Evolutionary conservation across 2,888 invertebrate genomes (phyloP).

Genomic region (Cordilura impudica): DNA sequence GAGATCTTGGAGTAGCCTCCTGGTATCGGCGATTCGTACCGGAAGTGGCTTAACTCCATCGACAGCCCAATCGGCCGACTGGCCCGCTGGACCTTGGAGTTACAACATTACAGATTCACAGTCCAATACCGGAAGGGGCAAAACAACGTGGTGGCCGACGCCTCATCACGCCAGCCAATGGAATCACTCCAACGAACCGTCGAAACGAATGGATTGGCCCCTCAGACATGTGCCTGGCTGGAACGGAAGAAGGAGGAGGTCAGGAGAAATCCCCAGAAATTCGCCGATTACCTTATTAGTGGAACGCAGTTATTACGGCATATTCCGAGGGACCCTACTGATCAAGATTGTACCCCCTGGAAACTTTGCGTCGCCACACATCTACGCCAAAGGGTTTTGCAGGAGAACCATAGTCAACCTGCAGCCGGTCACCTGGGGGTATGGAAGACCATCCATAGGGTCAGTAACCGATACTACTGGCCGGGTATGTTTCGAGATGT

Average conservation of each 20-base stretch:
- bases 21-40: too few relatives aligned
- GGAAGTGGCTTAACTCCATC: slow-evolving; percentile 12
- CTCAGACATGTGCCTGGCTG: too few relatives aligned
- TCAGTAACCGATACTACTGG: too few relatives aligned
- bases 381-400: too few relatives aligned
- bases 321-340: not conserved
- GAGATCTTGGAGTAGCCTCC: slow-evolving; percentile 1
- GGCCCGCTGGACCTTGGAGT: slow-evolving; percentile 29
- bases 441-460: not conserved
- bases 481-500: not conserved
- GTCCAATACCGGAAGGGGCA: slow-evolving; percentile 9
- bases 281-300: slow-evolving; percentile 5
- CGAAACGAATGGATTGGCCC: too few relatives aligned
- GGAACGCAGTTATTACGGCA: too few relatives aligned
- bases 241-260: too few relatives aligned
- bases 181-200: too few relatives aligned
- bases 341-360: not conserved
- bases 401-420: not conserved
- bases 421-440: not conserved
- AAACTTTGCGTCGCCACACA: too few relatives aligned
- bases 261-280: too few relatives aligned
- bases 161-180: too few relatives aligned
- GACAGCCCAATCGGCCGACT: slow-evolving; percentile 11
- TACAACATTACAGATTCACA: slow-evolving; percentile 15
- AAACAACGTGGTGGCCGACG: slow-evolving; percentile 25